Percentiles rank a stretch among this genome's conserved stretches.
phyloP scores from a whole-genome alignment of 2,797 vertebrate species.

The Agapornis canus region DNA sequence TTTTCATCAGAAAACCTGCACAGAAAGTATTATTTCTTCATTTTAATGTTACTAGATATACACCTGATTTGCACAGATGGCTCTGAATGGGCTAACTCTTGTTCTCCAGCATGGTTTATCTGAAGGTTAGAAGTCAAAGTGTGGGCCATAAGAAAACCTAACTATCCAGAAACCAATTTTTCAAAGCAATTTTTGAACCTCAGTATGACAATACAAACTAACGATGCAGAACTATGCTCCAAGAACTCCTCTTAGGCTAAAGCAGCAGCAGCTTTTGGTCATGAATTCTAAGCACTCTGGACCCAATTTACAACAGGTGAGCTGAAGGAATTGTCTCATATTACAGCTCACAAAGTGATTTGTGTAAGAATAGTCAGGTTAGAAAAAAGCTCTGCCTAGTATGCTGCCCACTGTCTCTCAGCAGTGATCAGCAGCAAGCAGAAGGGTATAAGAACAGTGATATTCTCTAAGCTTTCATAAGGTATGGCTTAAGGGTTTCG shows the following conservation, averaged over 20 bases:
- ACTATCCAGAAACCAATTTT: neutral
- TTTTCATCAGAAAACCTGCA: neutral
- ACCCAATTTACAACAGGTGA: neutral
- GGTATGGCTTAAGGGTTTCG: neutral
- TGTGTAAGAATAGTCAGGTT: neutral
- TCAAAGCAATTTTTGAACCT: neutral
- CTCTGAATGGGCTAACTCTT: neutral
- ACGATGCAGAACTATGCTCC: rapidly evolving
- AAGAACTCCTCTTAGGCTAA: neutral
- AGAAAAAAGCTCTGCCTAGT: neutral
- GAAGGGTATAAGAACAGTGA: rapidly evolving
- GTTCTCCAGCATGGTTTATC: neutral
- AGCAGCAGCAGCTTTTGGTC: neutral
- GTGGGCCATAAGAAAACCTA: neutral
- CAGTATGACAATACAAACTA: neutral
- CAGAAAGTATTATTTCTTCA: neutral
- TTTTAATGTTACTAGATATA: neutral
- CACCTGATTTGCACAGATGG: neutral
- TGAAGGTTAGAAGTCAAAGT: neutral
- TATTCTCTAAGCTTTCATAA: neutral
- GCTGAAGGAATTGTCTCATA: neutral
- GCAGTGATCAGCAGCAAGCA: neutral
- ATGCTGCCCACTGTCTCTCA: neutral
- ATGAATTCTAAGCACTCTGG: neutral
- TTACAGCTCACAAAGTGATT: neutral